Percentiles rank a stretch among this genome's conserved stretches.
phyloP scores from a whole-genome alignment of 2,113 vertebrate genomes.

The Nematolebias whitei region DNA sequence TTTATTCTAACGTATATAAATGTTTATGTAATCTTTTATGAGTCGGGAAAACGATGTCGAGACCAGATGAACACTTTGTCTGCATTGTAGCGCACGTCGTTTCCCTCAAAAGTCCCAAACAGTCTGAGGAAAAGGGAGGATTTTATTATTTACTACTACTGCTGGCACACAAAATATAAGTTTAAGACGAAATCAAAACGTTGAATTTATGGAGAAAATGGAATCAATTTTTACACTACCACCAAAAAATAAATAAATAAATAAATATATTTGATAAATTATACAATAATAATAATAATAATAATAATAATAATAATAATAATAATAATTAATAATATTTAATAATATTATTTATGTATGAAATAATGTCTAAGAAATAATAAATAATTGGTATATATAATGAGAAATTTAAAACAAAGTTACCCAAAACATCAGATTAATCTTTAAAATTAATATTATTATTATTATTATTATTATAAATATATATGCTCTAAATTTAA shows the following conservation, averaged over 20 bases:
- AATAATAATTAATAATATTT: too few species aligned
- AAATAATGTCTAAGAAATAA: too few species aligned
- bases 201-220: constrained; percentile 11
- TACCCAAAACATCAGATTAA: too few species aligned
- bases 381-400: too few species aligned
- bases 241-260: not conserved
- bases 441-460: too few species aligned
- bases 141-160: constrained; percentile 18
- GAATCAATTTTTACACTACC: too few species aligned
- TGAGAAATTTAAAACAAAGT: too few species aligned
- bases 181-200: constrained; percentile 4
- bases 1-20: constrained; percentile 71
- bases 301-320: not conserved
- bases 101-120: constrained; percentile 31
- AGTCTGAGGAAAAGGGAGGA: constrained; percentile 23
- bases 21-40: constrained; percentile 71
- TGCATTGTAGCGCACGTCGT: constrained; percentile 41
- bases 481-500: too few species aligned
- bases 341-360: too few species aligned
- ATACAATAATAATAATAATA: not conserved
- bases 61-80: constrained; percentile 37
- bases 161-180: constrained; percentile 8
- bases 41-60: constrained; percentile 63
- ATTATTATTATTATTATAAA: too few species aligned
- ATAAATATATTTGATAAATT: too few species aligned